These are phyloP conservation scores for Zaprionus tsacasi DNA, from an alignment of 1,140 invertebrate genomes.

Conservation along the genomic window DNA sequence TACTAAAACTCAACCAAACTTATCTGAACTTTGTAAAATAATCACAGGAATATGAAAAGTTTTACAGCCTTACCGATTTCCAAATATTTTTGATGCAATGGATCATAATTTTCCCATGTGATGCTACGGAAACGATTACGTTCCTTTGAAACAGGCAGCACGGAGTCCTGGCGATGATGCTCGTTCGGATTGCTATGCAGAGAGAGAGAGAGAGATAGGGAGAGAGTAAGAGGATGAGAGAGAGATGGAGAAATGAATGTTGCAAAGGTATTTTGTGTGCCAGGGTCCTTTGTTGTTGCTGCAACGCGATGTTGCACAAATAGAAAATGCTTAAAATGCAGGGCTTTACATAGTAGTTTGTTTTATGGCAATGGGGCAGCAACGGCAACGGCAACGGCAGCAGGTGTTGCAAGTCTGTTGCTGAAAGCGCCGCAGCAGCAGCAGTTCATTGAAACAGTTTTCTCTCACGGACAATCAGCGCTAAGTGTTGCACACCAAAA, in stretches of 20 bases:
- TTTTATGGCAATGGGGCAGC: constrained; percentile 15
- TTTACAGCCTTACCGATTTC: constrained; percentile 92
- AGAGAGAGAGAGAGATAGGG: constrained; percentile 4
- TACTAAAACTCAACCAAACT: background rate
- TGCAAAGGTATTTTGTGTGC: constrained; percentile 18
- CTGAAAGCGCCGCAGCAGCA: constrained; percentile 21
- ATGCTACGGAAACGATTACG: constrained; percentile 92
- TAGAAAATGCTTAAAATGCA: constrained; percentile 42
- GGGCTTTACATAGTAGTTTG: constrained; percentile 19
- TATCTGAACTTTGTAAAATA: background rate
- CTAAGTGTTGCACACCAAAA: constrained; percentile 44
- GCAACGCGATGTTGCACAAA: constrained; percentile 7
- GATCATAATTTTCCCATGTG: constrained; percentile 96
- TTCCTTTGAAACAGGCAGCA: constrained; percentile 91
- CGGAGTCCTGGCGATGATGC: constrained; percentile 89
- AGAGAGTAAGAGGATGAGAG: background rate
- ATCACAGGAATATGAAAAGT: constrained; percentile 5
- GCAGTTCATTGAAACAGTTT: constrained; percentile 36
- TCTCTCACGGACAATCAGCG: constrained; percentile 39
- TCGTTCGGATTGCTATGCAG: constrained; percentile 93
- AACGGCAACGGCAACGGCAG: background rate
- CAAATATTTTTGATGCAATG: constrained; percentile 95
- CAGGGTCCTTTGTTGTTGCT: constrained; percentile 6
- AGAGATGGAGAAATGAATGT: constrained; percentile 10
- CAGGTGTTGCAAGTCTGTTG: constrained; percentile 45